phyloP scores from a whole-genome alignment of 2,888 invertebrate genomes.

The Diaprepes abbreviatus region DNA sequence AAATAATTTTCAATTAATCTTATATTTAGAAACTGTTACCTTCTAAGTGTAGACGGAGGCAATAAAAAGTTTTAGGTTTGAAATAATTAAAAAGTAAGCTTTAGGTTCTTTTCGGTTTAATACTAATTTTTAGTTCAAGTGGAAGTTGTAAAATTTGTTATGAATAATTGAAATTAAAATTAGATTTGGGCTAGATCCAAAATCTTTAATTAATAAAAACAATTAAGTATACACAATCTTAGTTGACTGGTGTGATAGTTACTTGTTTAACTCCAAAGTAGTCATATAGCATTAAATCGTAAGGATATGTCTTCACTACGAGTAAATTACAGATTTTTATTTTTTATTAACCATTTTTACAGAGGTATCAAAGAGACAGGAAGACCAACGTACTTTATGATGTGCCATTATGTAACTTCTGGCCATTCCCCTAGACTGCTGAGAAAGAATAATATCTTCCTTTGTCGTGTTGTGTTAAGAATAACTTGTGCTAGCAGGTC shows the following conservation, averaged over 20 bases:
- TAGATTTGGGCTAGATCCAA: no score
- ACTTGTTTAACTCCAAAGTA: no score
- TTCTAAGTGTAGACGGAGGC: constrained; percentile 14
- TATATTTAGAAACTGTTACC: constrained; percentile 33
- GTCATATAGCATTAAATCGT: constrained; percentile 5
- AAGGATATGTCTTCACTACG: constrained; percentile 29
- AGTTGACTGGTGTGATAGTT: no score
- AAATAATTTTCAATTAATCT: constrained; percentile 37
- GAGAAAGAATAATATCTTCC: constrained; percentile 45
- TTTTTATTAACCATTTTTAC: constrained; percentile 31
- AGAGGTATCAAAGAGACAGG: constrained; percentile 2
- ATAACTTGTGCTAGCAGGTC: constrained; percentile 38
- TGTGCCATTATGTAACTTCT: constrained; percentile 18
- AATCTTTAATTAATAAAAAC: no score
- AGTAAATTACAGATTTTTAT: constrained; percentile 18
- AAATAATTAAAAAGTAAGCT: constrained; percentile 32
- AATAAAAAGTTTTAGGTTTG: constrained; percentile 26
- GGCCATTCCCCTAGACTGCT: constrained; percentile 33
- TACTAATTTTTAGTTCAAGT: constrained; percentile 21
- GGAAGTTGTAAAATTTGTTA: constrained; percentile 11
- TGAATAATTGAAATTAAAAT: no score
- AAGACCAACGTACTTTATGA: constrained; percentile 7
- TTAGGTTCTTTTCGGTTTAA: constrained; percentile 13
- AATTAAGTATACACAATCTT: no score
- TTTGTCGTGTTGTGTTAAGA: constrained; percentile 38